These are phyloP conservation scores for Steinernema scapterisci DNA, from an alignment of 2,888 invertebrate species.

Conservation along the genomic window DNA sequence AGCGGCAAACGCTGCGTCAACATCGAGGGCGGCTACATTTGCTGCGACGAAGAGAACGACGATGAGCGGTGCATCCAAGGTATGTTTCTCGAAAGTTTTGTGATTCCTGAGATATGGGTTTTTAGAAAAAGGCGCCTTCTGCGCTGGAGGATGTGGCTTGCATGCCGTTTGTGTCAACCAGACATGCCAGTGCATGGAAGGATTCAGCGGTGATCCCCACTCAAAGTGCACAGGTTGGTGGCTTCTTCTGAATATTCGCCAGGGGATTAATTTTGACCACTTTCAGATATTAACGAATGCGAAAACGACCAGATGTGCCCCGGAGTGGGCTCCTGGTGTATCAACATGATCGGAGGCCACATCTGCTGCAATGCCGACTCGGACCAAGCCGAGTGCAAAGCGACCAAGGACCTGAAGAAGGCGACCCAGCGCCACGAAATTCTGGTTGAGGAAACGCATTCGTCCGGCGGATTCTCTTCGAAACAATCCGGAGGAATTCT, in stretches of 20 bases:
- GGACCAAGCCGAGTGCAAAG: neutral
- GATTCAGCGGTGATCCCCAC: slow-evolving; percentile 80
- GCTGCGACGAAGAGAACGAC: slow-evolving; percentile 66
- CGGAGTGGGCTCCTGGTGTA: slow-evolving; percentile 60
- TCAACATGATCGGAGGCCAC: slow-evolving; percentile 57
- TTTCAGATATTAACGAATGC: slow-evolving; percentile 62
- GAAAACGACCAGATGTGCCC: slow-evolving; percentile 49
- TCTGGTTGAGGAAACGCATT: neutral
- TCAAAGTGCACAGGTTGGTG: slow-evolving; percentile 45
- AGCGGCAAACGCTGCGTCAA: slow-evolving; percentile 58
- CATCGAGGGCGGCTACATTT: slow-evolving; percentile 66
- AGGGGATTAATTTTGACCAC: too few relatives aligned
- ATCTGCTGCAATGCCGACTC: slow-evolving; percentile 51
- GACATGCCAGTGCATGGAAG: slow-evolving; percentile 82
- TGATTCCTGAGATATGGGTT: neutral
- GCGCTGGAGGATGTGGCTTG: slow-evolving; percentile 61
- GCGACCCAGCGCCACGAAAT: neutral
- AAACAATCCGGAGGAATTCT: neutral
- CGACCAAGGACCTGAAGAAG: slow-evolving; percentile 1
- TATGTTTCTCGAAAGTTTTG: neutral
- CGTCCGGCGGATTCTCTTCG: neutral
- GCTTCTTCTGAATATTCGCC: too few relatives aligned
- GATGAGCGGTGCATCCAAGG: slow-evolving; percentile 13
- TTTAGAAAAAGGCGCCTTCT: slow-evolving; percentile 60
- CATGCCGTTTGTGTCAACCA: slow-evolving; percentile 58